A percentile compares a stretch with the other conserved stretches of the same genome.
Conservation (phyloP, 2,797 vertebrate genomes). For the Acrossocheilus wenchowensis region DNA sequence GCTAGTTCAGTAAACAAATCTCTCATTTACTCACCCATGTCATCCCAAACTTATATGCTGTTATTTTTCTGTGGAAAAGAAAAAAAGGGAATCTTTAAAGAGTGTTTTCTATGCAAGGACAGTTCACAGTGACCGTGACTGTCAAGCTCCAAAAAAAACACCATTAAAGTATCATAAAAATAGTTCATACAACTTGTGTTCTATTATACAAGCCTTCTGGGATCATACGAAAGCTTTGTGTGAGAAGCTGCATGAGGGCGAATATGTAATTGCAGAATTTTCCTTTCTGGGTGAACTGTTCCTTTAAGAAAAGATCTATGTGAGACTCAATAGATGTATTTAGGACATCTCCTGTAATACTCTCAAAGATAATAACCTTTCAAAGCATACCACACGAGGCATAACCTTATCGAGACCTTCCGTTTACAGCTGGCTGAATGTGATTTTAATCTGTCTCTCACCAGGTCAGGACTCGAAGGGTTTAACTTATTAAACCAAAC, state of each 20-base stretch:
- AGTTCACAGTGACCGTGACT: neutral
- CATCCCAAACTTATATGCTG: neutral
- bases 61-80: neutral
- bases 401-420: conserved; percentile 31
- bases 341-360: conserved; percentile 12
- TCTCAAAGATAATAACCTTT: conserved; percentile 25
- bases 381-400: neutral
- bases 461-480: conserved; percentile 54
- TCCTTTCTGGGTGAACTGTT: neutral
- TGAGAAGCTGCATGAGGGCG: neutral
- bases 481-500: conserved; percentile 59
- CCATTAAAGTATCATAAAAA: conserved; percentile 11
- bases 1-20: neutral
- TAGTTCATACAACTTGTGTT: neutral
- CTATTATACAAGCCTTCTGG: neutral
- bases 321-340: conserved; percentile 39
- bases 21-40: neutral
- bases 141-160: neutral
- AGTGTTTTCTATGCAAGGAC: neutral
- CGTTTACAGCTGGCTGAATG: conserved; percentile 18
- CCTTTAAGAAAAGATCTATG: neutral
- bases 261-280: neutral
- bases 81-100: neutral
- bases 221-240: neutral
- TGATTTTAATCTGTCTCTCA: conserved; percentile 53